A percentile compares a stretch with the other conserved stretches of the same genome.
phyloP scores from a whole-genome alignment of 64 coral and sea anemone species.

The Cladopsammia gracilis region DNA sequence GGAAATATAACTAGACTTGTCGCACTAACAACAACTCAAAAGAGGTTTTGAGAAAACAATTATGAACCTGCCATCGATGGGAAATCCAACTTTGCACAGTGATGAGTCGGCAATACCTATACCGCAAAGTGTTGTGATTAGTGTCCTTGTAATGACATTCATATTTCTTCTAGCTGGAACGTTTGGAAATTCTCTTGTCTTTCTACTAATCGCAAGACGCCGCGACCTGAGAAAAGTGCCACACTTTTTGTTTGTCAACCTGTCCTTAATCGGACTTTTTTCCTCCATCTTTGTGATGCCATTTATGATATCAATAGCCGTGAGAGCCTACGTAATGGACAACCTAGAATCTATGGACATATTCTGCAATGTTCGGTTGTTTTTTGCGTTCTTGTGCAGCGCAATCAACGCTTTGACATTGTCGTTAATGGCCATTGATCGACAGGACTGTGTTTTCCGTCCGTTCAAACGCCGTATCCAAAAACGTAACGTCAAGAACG shows the following conservation, averaged over 20 bases:
- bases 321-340: not conserved
- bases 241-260: constrained; percentile 7
- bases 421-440: constrained; percentile 12
- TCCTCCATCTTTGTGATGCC: not conserved
- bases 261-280: not conserved
- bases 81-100: not conserved
- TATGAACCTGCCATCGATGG: not conserved
- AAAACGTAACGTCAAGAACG: not conserved
- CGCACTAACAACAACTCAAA: not conserved
- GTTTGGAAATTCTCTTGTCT: not conserved
- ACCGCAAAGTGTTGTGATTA: not conserved
- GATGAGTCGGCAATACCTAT: not conserved
- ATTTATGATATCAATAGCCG: not conserved
- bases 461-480: not conserved
- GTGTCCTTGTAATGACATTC: not conserved
- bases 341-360: not conserved
- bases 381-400: constrained; percentile 1
- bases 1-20: too few relatives aligned
- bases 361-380: not conserved
- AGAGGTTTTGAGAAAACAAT: not conserved
- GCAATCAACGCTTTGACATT: not conserved
- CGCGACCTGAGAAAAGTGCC: constrained; percentile 9
- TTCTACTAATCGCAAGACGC: not conserved
- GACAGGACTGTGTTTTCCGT: constrained; percentile 1
- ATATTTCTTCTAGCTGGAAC: not conserved